A percentile compares a stretch with the other conserved stretches of the same genome.
These are phyloP conservation scores for Cataglyphis livida DNA, from an alignment of 2,888 invertebrate species.

Conservation along the genomic window DNA sequence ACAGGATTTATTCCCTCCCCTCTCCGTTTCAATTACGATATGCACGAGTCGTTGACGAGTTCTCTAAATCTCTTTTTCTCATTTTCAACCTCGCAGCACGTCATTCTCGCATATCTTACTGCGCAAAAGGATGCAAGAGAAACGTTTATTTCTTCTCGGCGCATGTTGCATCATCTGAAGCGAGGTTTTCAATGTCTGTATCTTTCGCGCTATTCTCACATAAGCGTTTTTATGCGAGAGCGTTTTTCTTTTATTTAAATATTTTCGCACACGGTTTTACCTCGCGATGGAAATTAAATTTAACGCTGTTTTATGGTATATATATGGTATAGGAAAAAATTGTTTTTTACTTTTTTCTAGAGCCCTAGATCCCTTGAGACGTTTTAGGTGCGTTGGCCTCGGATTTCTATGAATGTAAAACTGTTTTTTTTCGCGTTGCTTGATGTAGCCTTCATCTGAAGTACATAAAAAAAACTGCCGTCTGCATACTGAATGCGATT, in stretches of 20 bases:
- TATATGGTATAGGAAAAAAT: background rate
- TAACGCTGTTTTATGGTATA: background rate
- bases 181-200: background rate
- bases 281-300: background rate
- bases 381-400: background rate
- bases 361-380: background rate
- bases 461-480: conserved; percentile 25
- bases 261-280: background rate
- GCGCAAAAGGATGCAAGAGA: conserved; percentile 7
- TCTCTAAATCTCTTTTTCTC: background rate
- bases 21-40: conserved; percentile 62
- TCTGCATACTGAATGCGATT: conserved; percentile 44
- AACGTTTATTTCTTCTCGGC: background rate
- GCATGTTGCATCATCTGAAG: background rate
- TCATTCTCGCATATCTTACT: background rate
- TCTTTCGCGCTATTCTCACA: background rate
- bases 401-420: conserved; percentile 18
- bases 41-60: conserved; percentile 17
- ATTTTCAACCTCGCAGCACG: background rate
- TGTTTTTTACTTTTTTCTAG: background rate
- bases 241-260: background rate
- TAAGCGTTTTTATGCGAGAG: background rate
- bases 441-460: background rate
- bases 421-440: background rate
- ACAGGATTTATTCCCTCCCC: background rate